phyloP scores from a whole-genome alignment of 2,113 vertebrate genomes.

The Uria aalge region DNA sequence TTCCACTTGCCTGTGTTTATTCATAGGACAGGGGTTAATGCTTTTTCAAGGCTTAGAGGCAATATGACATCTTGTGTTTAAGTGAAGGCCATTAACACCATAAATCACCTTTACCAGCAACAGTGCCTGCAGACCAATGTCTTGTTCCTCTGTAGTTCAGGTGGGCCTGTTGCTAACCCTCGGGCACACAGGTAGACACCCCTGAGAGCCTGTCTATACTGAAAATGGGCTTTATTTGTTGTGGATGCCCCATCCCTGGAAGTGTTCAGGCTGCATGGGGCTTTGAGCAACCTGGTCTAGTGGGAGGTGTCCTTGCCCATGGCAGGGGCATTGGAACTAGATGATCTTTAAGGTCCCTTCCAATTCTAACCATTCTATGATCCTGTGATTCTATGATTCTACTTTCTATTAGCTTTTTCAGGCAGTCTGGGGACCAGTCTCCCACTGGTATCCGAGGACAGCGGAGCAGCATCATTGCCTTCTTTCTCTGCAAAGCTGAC shows the following conservation, averaged over 20 bases:
- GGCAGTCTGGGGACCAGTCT: background rate
- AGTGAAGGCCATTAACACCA: background rate
- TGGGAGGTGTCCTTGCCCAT: too few species aligned
- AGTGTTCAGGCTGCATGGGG: too few species aligned
- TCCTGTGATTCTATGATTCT: too few species aligned
- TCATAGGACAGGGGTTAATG: background rate
- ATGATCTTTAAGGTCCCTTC: too few species aligned
- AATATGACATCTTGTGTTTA: background rate
- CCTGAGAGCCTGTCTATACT: background rate
- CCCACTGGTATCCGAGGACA: background rate
- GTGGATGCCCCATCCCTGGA: too few species aligned
- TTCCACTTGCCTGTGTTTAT: background rate
- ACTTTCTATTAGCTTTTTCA: background rate
- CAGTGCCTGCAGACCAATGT: background rate
- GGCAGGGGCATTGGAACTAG: too few species aligned
- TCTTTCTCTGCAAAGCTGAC: background rate
- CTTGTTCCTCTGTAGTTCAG: background rate
- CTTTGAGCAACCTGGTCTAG: too few species aligned
- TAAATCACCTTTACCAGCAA: background rate
- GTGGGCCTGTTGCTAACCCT: background rate
- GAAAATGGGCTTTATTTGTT: background rate
- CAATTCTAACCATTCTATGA: too few species aligned
- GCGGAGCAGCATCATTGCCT: background rate
- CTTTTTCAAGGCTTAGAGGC: background rate
- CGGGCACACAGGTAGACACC: too few species aligned